A percentile compares a stretch with the other conserved stretches of the same genome.
phyloP scores from a whole-genome alignment of 2,797 vertebrate species.

The Carduelis carduelis region DNA sequence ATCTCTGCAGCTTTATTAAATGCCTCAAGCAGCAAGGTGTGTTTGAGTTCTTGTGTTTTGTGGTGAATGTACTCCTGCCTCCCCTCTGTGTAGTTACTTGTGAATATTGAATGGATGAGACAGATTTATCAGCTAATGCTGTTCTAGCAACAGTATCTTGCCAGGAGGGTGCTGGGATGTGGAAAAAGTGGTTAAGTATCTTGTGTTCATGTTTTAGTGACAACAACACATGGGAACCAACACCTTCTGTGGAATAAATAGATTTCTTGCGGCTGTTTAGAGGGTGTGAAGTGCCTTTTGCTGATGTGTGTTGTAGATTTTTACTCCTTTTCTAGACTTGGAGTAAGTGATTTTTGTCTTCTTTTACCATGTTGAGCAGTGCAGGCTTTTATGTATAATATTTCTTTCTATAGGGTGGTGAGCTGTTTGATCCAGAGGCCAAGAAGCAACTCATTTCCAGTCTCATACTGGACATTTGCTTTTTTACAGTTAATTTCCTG shows the following conservation, averaged over 20 bases:
- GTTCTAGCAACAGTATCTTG: neutral
- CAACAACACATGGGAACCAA: neutral
- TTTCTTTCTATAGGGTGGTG: neutral
- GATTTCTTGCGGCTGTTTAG: neutral
- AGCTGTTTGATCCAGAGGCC: neutral
- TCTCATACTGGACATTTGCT: neutral
- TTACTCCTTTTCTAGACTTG: neutral
- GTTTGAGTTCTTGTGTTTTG: neutral
- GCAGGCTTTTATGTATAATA: neutral
- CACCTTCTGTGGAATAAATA: neutral
- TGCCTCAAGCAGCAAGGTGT: slow-evolving; percentile 90
- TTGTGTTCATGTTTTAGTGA: neutral
- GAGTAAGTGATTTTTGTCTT: neutral
- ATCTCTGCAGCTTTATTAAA: slow-evolving; percentile 86
- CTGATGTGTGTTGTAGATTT: neutral
- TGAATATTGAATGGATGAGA: neutral
- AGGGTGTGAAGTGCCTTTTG: neutral
- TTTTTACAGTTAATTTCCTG: neutral
- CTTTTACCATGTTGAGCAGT: neutral
- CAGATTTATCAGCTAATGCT: neutral
- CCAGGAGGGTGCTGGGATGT: neutral
- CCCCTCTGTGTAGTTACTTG: neutral
- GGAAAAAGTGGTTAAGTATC: neutral
- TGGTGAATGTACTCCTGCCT: neutral
- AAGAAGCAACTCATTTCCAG: neutral